phyloP scores from a whole-genome alignment of 2,888 invertebrate species.

The Chloroclysta siterata region DNA sequence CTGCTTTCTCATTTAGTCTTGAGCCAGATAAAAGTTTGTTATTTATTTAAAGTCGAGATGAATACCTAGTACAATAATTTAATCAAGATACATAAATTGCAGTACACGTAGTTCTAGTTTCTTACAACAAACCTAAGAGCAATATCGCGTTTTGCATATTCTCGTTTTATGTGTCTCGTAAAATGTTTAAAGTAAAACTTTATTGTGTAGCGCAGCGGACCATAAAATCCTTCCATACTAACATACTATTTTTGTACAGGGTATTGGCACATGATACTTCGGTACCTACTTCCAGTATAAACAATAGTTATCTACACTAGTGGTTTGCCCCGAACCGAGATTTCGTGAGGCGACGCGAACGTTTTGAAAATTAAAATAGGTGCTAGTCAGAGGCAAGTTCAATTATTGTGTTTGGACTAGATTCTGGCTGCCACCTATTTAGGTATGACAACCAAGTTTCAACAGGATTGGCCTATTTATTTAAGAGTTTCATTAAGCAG shows the following conservation, averaged over 20 bases:
- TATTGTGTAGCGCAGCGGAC: constrained; percentile 54
- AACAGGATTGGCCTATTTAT: too few relatives aligned
- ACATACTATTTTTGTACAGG: constrained; percentile 36
- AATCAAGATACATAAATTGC: constrained; percentile 24
- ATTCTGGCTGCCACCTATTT: too few relatives aligned
- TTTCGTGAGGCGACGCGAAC: too few relatives aligned
- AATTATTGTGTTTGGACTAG: too few relatives aligned
- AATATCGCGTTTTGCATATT: constrained; percentile 61
- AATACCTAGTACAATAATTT: constrained; percentile 8
- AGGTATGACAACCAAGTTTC: too few relatives aligned
- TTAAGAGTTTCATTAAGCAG: too few relatives aligned
- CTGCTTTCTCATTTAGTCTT: neutral
- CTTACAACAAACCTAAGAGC: constrained; percentile 39
- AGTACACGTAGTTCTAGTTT: constrained; percentile 22
- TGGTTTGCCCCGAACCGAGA: too few relatives aligned
- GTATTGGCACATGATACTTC: constrained; percentile 23
- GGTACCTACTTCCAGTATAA: constrained; percentile 14
- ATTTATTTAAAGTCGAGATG: constrained; percentile 1
- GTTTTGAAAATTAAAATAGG: too few relatives aligned
- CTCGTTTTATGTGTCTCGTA: constrained; percentile 70
- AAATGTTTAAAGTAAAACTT: constrained; percentile 72
- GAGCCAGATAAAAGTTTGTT: neutral
- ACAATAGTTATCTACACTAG: neutral
- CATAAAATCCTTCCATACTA: constrained; percentile 58
- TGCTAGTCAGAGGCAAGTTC: too few relatives aligned